Conservation (phyloP, 2,888 invertebrate genomes). For the Neuroscelio doddi region DNA sequence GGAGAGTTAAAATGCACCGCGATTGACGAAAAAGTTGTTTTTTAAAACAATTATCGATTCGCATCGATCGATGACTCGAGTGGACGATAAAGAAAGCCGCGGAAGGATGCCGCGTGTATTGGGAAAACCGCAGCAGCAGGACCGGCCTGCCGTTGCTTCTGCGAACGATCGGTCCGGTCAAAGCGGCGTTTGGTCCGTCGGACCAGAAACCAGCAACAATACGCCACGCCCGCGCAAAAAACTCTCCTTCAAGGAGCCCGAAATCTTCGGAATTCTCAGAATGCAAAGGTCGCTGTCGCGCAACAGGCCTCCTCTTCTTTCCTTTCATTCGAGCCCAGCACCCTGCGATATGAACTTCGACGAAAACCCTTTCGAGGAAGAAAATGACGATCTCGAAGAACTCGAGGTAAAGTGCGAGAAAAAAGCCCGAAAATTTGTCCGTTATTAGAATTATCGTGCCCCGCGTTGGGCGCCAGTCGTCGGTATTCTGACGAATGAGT, state of each 20-base stretch:
- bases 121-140: constrained; percentile 50
- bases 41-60: too few species aligned
- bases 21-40: background rate
- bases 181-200: too few species aligned
- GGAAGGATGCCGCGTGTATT: constrained; percentile 51
- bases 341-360: constrained; percentile 49
- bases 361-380: constrained; percentile 63
- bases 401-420: constrained; percentile 65
- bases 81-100: background rate
- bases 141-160: constrained; percentile 30
- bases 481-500: too few species aligned
- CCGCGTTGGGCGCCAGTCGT: too few species aligned
- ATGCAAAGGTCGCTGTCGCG: constrained; percentile 55
- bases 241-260: constrained; percentile 89
- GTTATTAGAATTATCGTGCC: too few species aligned
- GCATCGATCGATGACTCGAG: too few species aligned
- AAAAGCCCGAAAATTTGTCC: background rate
- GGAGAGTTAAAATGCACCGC: too few species aligned
- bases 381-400: constrained; percentile 65
- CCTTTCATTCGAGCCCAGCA: constrained; percentile 34
- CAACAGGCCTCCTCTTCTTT: constrained; percentile 47
- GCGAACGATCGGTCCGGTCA: constrained; percentile 16
- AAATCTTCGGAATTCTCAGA: constrained; percentile 76
- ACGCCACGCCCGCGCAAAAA: constrained; percentile 80
- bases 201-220: constrained; percentile 53